Percentiles rank a stretch among this genome's conserved stretches.
Conservation (phyloP, 2,797 vertebrate species). For the Pantherophis vulpinus region DNA sequence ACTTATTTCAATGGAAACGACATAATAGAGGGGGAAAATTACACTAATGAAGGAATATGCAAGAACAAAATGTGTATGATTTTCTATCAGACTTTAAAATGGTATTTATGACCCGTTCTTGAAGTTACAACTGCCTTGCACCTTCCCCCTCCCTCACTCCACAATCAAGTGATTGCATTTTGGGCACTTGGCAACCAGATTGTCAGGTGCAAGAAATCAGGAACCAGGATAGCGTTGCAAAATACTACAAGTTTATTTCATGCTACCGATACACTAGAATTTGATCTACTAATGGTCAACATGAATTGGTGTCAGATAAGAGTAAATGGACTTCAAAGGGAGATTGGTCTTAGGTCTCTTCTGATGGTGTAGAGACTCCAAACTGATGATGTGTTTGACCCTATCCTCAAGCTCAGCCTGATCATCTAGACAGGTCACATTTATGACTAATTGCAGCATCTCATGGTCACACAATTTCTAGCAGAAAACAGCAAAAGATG, state of each 20-base stretch:
- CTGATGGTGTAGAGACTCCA: not conserved
- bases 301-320: not conserved
- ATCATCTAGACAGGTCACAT: not conserved
- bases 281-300: not conserved
- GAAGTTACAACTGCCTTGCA: not conserved
- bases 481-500: not conserved
- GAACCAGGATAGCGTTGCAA: not conserved
- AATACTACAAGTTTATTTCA: not conserved
- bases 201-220: not conserved
- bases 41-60: not conserved
- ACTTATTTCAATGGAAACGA: not conserved
- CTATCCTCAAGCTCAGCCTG: not conserved
- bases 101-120: not conserved
- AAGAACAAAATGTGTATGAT: not conserved
- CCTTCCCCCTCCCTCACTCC: fast-evolving
- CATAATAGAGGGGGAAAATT: not conserved
- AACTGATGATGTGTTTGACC: not conserved
- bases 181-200: not conserved
- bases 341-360: not conserved
- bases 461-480: not conserved
- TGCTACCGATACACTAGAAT: not conserved
- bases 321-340: not conserved
- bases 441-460: not conserved
- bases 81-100: not conserved
- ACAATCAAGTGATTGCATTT: not conserved